These are phyloP conservation scores for Congeria kusceri DNA, from an alignment of 2,888 invertebrate species.

Conservation along the genomic window DNA sequence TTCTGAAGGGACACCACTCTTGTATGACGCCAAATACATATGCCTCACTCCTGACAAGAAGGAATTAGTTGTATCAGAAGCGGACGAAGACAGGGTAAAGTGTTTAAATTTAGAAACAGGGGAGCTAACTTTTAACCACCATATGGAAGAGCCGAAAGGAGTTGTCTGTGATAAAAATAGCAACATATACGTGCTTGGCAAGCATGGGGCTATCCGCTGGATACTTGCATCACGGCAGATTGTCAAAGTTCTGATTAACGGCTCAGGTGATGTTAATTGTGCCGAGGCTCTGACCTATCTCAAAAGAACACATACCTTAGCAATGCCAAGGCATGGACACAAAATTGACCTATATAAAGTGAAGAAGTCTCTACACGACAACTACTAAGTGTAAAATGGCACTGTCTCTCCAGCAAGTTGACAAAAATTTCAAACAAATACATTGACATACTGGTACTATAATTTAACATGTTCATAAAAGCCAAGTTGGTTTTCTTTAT, in stretches of 20 bases:
- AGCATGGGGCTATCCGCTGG: slow-evolving; percentile 57
- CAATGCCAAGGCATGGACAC: slow-evolving; percentile 47
- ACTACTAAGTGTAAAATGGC: background rate
- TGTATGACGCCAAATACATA: slow-evolving; percentile 53
- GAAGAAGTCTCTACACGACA: slow-evolving; percentile 46
- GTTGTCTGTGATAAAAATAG: slow-evolving; percentile 53
- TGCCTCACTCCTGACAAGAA: slow-evolving; percentile 42
- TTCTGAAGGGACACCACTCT: slow-evolving; percentile 38
- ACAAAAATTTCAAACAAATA: no score
- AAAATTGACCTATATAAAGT: slow-evolving; percentile 53
- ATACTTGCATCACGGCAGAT: slow-evolving; percentile 54
- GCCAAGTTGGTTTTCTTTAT: no score
- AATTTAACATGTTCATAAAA: no score
- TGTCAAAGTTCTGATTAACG: slow-evolving; percentile 54
- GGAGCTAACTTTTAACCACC: slow-evolving; percentile 56
- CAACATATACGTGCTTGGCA: slow-evolving; percentile 60
- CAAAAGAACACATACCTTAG: slow-evolving; percentile 36
- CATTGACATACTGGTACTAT: no score
- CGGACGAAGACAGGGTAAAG: slow-evolving; percentile 53
- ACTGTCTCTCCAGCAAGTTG: no score
- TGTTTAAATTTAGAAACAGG: slow-evolving; percentile 52
- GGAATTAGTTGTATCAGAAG: slow-evolving; percentile 58
- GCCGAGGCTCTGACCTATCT: slow-evolving; percentile 50
- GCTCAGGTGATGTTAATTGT: slow-evolving; percentile 43
- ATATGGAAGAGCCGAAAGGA: slow-evolving; percentile 63